Conservation (phyloP, 2,797 vertebrate species). For the Sylvia borin region DNA sequence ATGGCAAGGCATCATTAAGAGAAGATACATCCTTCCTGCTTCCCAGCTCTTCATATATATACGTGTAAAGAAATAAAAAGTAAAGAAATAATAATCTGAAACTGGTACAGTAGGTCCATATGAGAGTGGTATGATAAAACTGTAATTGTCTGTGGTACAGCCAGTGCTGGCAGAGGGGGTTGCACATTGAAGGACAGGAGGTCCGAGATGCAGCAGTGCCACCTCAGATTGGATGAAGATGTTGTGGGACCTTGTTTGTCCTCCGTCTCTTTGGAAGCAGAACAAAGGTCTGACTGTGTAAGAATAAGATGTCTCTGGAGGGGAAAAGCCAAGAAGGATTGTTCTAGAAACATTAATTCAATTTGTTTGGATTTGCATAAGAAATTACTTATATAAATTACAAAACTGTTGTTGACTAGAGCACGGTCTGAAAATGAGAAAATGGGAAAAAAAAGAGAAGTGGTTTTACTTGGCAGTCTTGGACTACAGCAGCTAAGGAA, state of each 20-base stretch:
- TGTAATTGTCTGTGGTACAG: background rate
- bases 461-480: background rate
- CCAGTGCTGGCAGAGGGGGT: background rate
- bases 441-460: background rate
- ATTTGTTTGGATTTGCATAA: background rate
- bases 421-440: background rate
- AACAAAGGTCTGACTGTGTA: background rate
- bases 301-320: background rate
- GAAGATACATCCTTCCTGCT: background rate
- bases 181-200: background rate
- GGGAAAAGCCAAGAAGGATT: background rate
- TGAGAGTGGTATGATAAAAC: accelerated
- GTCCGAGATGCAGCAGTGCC: background rate
- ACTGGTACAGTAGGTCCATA: too few relatives aligned
- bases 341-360: background rate
- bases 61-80: background rate
- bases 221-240: background rate
- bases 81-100: background rate
- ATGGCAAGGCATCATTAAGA: background rate
- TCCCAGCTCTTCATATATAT: background rate
- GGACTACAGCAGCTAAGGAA: background rate
- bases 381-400: background rate
- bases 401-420: background rate
- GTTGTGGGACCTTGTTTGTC: background rate
- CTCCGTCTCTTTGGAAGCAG: background rate